Base-by-base conservation (phyloP, 2,888 invertebrate genomes). In the Oxytorus armatus region DNA sequence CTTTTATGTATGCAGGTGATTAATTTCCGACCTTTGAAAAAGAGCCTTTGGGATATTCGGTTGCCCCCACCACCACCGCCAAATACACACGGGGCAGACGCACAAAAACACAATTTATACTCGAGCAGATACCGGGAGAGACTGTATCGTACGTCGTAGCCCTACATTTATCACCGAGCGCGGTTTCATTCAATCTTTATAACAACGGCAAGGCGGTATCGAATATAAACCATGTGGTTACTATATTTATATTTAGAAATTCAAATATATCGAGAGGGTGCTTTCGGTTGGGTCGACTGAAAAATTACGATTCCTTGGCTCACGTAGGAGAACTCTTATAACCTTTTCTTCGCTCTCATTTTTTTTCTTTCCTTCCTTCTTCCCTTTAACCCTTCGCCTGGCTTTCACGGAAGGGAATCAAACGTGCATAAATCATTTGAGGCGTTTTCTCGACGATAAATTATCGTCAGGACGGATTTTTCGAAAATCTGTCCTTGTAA, bases 141-240 rank as follows among this genome's bases (percentile, higher is more conserved):
- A 29, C 33, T 21, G 29, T 10, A 11, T 25, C 29, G 57, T 49
- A 59, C 16, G 10, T 51, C 59, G 59, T 55, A 47, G 39, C 39
- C 47, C 61, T 18, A 68, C 68, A 76, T 76, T 59, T 76, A 68
- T 68, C 68, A 76, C 75, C n/a, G 49, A 10, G 39, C n/a, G 29
- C 68, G 42, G 49, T 76, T 76, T 76, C 75, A 76, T 76, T 76
- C 75, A 76, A 76, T 76, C 68, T 69, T 69, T 59, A 66, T 53
- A 66, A 75, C 39, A 47, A 57, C 36, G 47, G n/a, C n/a, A n/a
- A n/a, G 18, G 23, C 25, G 16, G 66, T 61, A 77, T 66, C 66
- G 72, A 73, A 57, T 10, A 18, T 14, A 57, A 4, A 47, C 49
- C 33, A 23, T 21, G 49, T 23, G n/a, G n/a, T 36, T 1, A 36